Percentiles rank a stretch among this genome's conserved stretches.
Conservation (phyloP, 2,797 vertebrate species). For the Columba guinea region DNA sequence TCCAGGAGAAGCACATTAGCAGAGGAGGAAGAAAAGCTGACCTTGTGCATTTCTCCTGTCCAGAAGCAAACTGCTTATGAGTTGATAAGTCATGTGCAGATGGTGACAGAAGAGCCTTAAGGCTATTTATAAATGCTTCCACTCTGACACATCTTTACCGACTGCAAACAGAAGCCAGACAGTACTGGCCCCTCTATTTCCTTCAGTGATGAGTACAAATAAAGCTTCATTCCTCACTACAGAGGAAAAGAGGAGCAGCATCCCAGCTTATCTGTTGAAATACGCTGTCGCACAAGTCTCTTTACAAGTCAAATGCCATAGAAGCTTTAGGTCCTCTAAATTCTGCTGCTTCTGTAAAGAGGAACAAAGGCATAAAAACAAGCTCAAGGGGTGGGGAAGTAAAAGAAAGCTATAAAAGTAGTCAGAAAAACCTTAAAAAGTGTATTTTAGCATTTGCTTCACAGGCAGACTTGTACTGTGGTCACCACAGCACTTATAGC, state of each 20-base stretch:
- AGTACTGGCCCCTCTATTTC: not conserved
- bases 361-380: not conserved
- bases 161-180: not conserved
- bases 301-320: not conserved
- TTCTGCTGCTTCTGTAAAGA: not conserved
- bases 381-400: not conserved
- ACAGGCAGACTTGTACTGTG: not conserved
- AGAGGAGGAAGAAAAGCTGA: conserved; percentile 11
- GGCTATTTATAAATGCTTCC: conserved; percentile 21
- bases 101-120: not conserved
- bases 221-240: conserved; percentile 49
- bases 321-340: conserved; percentile 5
- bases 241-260: not conserved
- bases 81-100: not conserved
- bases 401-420: not conserved
- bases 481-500: not conserved
- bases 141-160: not conserved
- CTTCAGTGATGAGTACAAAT: not conserved
- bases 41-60: not conserved
- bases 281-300: not conserved
- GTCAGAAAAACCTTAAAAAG: not conserved
- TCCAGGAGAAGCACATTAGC: not conserved
- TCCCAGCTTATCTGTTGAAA: conserved; percentile 31
- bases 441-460: not conserved
- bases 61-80: conserved; percentile 13